These are phyloP conservation scores for Acyrthosiphon pisum DNA, from an alignment of 1,140 invertebrate species.

Conservation along the genomic window DNA sequence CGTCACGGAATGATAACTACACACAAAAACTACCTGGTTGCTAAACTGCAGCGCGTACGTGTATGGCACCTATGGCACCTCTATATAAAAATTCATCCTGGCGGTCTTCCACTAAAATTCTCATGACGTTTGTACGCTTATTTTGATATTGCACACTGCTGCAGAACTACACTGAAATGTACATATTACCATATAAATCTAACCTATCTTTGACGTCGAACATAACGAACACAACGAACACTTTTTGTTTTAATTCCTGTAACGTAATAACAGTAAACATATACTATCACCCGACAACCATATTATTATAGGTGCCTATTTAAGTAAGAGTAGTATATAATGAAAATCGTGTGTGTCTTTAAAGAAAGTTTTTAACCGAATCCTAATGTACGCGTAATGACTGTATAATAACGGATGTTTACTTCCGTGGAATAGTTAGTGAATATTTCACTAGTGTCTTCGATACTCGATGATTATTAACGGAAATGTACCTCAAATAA, in stretches of 20 bases:
- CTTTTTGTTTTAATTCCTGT: not conserved
- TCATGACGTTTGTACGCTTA: not conserved
- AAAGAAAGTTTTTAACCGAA: not conserved
- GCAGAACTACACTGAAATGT: not conserved
- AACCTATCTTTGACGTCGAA: not conserved
- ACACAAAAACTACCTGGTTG: constrained; percentile 10
- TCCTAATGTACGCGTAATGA: not conserved
- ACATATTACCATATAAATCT: no score
- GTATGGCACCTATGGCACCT: not conserved
- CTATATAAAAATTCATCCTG: not conserved
- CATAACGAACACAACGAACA: not conserved
- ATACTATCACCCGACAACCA: not conserved
- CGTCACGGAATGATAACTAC: constrained; percentile 22
- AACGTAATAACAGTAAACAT: not conserved
- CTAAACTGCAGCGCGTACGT: not conserved
- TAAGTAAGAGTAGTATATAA: not conserved
- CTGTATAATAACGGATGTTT: not conserved
- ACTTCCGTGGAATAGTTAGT: not conserved
- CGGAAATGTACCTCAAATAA: not conserved
- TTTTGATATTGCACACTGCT: not conserved
- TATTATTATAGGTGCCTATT: not conserved
- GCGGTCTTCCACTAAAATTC: not conserved
- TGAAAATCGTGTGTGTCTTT: not conserved
- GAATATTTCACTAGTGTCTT: not conserved
- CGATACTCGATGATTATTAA: not conserved